Conservation (phyloP, 2,888 invertebrate genomes). For the Temnothorax ravouxi region DNA sequence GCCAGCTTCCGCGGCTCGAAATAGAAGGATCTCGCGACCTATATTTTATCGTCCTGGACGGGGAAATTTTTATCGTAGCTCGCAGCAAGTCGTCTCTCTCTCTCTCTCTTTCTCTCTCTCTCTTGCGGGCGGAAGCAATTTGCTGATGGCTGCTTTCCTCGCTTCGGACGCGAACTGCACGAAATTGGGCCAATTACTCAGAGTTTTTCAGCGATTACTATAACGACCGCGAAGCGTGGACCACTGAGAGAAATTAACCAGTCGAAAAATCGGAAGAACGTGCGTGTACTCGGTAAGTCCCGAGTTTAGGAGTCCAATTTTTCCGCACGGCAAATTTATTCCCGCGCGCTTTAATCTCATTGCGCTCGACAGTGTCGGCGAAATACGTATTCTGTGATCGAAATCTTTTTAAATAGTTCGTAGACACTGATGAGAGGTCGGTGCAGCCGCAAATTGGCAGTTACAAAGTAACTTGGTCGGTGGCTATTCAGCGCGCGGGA, state of each 20-base stretch:
- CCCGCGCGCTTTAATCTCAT: neutral
- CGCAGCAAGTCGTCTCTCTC: constrained; percentile 24
- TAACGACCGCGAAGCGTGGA: constrained; percentile 11
- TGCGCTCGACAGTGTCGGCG: neutral
- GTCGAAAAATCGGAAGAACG: constrained; percentile 19
- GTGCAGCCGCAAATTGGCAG: constrained; percentile 28
- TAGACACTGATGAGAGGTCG: constrained; percentile 50
- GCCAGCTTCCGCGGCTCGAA: neutral
- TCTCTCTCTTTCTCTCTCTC: constrained; percentile 16
- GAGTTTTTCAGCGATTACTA: constrained; percentile 61
- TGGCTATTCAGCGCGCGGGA: constrained; percentile 53
- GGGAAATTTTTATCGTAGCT: constrained; percentile 32
- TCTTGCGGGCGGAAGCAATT: constrained; percentile 37
- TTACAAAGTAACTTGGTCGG: constrained; percentile 66
- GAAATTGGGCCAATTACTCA: constrained; percentile 63
- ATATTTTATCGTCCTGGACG: neutral
- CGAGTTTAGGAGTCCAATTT: constrained; percentile 31
- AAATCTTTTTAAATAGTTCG: neutral
- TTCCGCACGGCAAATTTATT: constrained; percentile 10
- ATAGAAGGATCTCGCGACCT: constrained; percentile 16
- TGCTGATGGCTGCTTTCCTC: constrained; percentile 42
- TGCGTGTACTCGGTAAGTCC: no score
- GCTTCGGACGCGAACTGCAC: constrained; percentile 17
- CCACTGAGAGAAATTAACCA: constrained; percentile 40
- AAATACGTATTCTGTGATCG: neutral